A percentile compares a stretch with the other conserved stretches of the same genome.
Conservation (phyloP, 2,797 vertebrate species). For the Enteromius anoplus region DNA sequence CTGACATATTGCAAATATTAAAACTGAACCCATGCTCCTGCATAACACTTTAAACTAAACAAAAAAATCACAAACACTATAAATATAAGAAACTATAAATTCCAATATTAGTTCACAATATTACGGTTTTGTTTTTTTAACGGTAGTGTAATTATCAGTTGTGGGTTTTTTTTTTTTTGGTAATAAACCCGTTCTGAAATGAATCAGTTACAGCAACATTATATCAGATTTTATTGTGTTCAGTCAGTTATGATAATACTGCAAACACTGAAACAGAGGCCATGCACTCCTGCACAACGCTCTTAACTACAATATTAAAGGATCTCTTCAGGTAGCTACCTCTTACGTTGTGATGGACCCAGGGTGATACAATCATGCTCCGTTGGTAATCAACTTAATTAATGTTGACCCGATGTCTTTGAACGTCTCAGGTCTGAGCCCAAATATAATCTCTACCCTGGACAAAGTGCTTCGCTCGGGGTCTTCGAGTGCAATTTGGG, state of each 20-base stretch:
- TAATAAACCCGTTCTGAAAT: neutral
- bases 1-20: no score
- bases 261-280: constrained; percentile 1
- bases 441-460: constrained; percentile 63
- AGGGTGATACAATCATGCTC: constrained; percentile 63
- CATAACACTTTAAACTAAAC: no score
- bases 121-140: no score
- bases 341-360: constrained; percentile 48
- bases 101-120: no score
- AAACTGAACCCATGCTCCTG: no score
- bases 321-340: neutral
- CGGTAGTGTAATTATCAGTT: no score
- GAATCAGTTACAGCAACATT: neutral
- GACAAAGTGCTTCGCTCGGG: constrained; percentile 60
- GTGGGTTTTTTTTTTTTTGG: neutral
- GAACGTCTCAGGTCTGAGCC: constrained; percentile 59
- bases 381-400: constrained; percentile 68
- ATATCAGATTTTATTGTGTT: neutral
- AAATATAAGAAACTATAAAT: no score
- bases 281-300: neutral
- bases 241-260: neutral
- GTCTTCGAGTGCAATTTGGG: constrained; percentile 63
- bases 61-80: no score
- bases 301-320: neutral
- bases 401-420: constrained; percentile 61